Conservation (phyloP, 2,113 vertebrate species). For the Myiagra hebetior region DNA sequence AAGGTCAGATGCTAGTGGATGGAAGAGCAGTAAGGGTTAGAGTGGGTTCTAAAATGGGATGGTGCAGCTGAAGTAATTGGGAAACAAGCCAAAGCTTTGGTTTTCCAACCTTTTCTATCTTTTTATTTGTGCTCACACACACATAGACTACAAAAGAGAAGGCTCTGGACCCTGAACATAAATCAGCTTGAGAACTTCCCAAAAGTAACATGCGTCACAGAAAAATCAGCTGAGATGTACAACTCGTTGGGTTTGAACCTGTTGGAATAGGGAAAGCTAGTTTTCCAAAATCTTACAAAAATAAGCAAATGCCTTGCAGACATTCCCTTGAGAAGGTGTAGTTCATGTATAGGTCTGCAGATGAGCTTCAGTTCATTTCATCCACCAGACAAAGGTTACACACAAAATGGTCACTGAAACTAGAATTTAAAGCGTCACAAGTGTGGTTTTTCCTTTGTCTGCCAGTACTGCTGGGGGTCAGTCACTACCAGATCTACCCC, state of each 20-base stretch:
- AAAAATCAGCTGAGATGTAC: not conserved
- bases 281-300: not conserved
- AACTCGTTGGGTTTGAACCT: not conserved
- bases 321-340: not conserved
- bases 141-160: not conserved
- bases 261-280: not conserved
- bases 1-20: not conserved
- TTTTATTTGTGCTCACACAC: not conserved
- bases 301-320: not conserved
- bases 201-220: not conserved
- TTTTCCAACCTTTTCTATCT: not conserved
- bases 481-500: not conserved
- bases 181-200: not conserved
- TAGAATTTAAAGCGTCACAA: not conserved
- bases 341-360: not conserved
- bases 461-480: not conserved
- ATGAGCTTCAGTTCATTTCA: not conserved
- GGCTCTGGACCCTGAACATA: not conserved
- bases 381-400: rapidly evolving
- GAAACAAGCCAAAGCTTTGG: not conserved
- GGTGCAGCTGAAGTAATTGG: not conserved
- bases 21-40: not conserved
- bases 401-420: not conserved
- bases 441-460: not conserved
- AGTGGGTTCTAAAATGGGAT: not conserved